phyloP scores from a whole-genome alignment of 2,888 invertebrate species.

The Cosmia trapezina region DNA sequence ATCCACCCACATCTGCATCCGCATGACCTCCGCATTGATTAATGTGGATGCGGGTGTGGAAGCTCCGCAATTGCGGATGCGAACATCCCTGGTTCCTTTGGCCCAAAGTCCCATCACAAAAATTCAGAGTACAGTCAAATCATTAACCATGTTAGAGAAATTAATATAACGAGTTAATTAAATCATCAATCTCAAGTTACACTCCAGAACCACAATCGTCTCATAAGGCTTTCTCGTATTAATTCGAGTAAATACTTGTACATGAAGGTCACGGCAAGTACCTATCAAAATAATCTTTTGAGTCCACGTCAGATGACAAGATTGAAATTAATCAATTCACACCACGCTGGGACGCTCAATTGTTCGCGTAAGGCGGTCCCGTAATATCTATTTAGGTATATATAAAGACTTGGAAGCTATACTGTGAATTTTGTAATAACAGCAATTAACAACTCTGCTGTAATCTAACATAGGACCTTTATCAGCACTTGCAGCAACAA shows the following conservation, averaged over 20 bases:
- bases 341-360: conserved; percentile 14
- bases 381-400: neutral
- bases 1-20: too few relatives aligned
- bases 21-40: too few relatives aligned
- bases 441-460: neutral
- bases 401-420: neutral
- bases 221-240: conserved; percentile 1
- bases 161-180: conserved; percentile 3
- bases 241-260: neutral
- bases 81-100: neutral
- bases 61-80: too few relatives aligned
- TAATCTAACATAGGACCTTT: neutral
- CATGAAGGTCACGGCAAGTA: neutral
- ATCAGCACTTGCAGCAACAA: neutral
- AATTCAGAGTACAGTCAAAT: neutral
- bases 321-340: conserved; percentile 21
- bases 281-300: neutral
- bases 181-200: neutral
- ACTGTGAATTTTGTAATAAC: neutral
- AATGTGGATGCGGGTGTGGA: too few relatives aligned
- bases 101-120: neutral
- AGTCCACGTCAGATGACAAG: neutral
- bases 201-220: neutral
- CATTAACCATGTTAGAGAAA: neutral
- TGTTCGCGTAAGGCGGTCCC: conserved; percentile 10